Evolutionary conservation across 2,888 invertebrate species (phyloP).

Genomic region (Leucania comma): DNA sequence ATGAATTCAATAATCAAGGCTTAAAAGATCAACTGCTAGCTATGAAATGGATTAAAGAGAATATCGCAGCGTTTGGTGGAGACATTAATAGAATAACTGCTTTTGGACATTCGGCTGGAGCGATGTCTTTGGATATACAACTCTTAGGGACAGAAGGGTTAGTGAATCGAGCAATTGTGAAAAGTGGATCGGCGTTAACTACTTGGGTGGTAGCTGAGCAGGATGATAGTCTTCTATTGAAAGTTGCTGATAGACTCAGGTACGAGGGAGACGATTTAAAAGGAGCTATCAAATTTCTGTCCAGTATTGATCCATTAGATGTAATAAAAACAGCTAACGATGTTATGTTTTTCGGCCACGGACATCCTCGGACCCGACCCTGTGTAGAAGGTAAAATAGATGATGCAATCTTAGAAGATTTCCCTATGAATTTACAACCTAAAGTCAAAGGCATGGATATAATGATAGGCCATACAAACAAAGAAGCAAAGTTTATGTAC

Average conservation of each 20-base stretch:
- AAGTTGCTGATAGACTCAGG: constrained; percentile 23
- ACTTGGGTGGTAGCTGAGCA: constrained; percentile 29
- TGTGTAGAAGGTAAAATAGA: constrained; percentile 22
- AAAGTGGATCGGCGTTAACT: constrained; percentile 34
- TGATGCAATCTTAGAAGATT: constrained; percentile 3
- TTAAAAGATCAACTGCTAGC: constrained; percentile 49
- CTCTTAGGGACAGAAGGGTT: constrained; percentile 15
- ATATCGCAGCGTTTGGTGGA: constrained; percentile 46
- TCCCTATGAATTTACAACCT: constrained; percentile 31
- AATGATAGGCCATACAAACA: constrained; percentile 36
- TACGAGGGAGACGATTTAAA: constrained; percentile 6
- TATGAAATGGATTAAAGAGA: constrained; percentile 46
- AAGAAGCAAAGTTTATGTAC: constrained; percentile 35
- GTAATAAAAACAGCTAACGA: constrained; percentile 5
- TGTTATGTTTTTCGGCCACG: neutral
- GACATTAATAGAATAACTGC: constrained; percentile 25
- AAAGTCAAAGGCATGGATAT: constrained; percentile 41
- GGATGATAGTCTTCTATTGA: constrained; percentile 16
- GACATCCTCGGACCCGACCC: constrained; percentile 16
- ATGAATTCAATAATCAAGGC: constrained; percentile 42
- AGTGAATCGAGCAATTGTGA: constrained; percentile 32
- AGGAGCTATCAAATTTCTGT: constrained; percentile 17
- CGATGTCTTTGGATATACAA: constrained; percentile 32
- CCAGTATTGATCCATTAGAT: neutral
- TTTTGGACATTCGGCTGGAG: constrained; percentile 47